Percentiles rank a stretch among this genome's conserved stretches.
phyloP scores from a whole-genome alignment of 1,140 invertebrate genomes.

The Drosophila tristis region DNA sequence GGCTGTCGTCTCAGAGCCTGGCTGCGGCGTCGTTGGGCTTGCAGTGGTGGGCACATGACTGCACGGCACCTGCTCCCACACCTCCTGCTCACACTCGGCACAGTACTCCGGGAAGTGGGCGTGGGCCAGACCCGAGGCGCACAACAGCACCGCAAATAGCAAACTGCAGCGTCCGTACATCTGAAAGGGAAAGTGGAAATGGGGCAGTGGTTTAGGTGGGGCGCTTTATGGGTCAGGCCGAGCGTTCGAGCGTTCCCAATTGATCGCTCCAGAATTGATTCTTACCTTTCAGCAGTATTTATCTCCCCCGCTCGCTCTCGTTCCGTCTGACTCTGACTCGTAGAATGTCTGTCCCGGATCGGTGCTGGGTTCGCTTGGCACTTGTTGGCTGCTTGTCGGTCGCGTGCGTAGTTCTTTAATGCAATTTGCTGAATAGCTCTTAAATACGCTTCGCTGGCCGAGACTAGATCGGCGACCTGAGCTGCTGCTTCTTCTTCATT shows the following conservation, averaged over 20 bases:
- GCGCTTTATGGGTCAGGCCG: slow-evolving; percentile 15
- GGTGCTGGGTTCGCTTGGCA: slow-evolving; percentile 3
- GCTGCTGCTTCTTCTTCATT: slow-evolving; percentile 25
- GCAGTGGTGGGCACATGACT: slow-evolving; percentile 56
- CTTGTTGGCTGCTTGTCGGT: slow-evolving; percentile 50
- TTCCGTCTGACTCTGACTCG: slow-evolving; percentile 3
- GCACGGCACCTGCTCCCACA: slow-evolving; percentile 80
- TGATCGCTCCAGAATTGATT: slow-evolving; percentile 8
- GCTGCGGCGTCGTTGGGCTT: slow-evolving; percentile 1
- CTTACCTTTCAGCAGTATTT: slow-evolving; percentile 72
- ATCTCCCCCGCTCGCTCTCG: slow-evolving; percentile 4
- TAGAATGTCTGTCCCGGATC: slow-evolving; percentile 31
- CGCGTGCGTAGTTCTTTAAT: slow-evolving; percentile 75
- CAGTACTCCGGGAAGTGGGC: slow-evolving; percentile 71
- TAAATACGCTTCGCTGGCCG: slow-evolving; percentile 71
- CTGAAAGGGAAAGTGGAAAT: slow-evolving; percentile 27
- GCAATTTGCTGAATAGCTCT: slow-evolving; percentile 79
- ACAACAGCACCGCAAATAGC: slow-evolving; percentile 29
- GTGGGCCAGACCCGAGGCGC: slow-evolving; percentile 14
- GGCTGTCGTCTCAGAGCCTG: slow-evolving; percentile 6
- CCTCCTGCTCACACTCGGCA: slow-evolving; percentile 76
- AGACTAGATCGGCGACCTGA: slow-evolving; percentile 3
- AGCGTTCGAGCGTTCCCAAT: slow-evolving; percentile 21
- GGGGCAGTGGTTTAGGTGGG: neutral
- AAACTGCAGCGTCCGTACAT: slow-evolving; percentile 65